Conservation (phyloP, 30 jellyfish, hydroid and myxozoan species). For the Hydractinia symbiolongicarpus region DNA sequence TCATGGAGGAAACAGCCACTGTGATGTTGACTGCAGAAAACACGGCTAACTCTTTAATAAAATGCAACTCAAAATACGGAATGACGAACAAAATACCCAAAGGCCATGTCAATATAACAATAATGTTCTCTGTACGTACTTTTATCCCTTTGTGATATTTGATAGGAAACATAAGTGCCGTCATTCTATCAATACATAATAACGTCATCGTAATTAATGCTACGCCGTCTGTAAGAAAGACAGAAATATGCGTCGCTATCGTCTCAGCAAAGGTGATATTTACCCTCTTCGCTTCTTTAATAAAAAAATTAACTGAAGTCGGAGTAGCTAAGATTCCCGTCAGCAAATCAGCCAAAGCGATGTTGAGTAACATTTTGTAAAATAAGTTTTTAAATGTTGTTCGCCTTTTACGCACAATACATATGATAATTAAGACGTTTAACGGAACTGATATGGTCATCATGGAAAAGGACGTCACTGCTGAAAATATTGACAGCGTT, state of each 20-base stretch:
- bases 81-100: not conserved
- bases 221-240: not conserved
- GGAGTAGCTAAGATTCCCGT: constrained; percentile 18
- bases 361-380: not conserved
- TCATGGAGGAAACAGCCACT: not conserved
- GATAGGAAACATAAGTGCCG: not conserved
- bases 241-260: not conserved
- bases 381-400: constrained; percentile 14
- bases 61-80: not conserved
- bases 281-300: not conserved
- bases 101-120: constrained; percentile 3
- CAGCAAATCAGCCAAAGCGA: constrained; percentile 1
- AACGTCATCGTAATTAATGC: constrained; percentile 16
- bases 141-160: not conserved
- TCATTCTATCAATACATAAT: not conserved
- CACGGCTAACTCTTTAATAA: not conserved
- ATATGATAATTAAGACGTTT: constrained; percentile 17
- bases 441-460: constrained; percentile 13
- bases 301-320: constrained; percentile 2
- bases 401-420: constrained; percentile 23
- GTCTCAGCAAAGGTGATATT: not conserved
- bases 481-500: constrained; percentile 19
- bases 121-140: not conserved
- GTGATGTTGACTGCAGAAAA: not conserved
- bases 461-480: not conserved